phyloP scores from a whole-genome alignment of 1,140 invertebrate genomes.

The Hypothenemus hampei region DNA sequence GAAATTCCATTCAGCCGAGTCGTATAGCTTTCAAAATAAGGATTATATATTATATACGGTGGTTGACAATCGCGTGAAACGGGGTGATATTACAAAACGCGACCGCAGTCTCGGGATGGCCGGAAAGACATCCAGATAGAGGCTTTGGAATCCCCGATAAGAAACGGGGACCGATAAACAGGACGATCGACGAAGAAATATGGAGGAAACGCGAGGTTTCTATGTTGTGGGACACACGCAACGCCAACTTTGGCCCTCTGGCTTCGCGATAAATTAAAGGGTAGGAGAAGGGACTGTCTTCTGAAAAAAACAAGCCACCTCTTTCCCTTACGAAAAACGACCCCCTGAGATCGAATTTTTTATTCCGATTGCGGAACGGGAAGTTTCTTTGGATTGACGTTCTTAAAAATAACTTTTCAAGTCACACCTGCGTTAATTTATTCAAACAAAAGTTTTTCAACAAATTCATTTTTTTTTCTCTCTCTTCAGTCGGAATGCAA shows the following conservation, averaged over 20 bases:
- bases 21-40: too few species aligned
- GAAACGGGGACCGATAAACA: constrained; percentile 20
- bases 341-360: constrained; percentile 14
- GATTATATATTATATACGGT: constrained; percentile 5
- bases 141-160: constrained; percentile 26
- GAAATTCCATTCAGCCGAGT: too few species aligned
- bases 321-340: neutral
- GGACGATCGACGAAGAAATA: constrained; percentile 28
- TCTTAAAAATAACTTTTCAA: too few species aligned
- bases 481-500: too few species aligned
- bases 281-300: constrained; percentile 13
- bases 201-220: constrained; percentile 27
- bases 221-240: constrained; percentile 24
- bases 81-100: constrained; percentile 25
- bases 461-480: too few species aligned
- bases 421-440: too few species aligned
- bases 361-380: constrained; percentile 18
- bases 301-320: constrained; percentile 6
- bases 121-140: constrained; percentile 28
- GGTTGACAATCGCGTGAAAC: constrained; percentile 22
- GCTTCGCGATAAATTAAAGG: constrained; percentile 18
- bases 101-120: constrained; percentile 23
- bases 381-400: too few species aligned
- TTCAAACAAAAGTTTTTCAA: too few species aligned
- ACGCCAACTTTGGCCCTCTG: constrained; percentile 10